Conservation (phyloP, 2,888 invertebrate species). For the Leptothorax acervorum region DNA sequence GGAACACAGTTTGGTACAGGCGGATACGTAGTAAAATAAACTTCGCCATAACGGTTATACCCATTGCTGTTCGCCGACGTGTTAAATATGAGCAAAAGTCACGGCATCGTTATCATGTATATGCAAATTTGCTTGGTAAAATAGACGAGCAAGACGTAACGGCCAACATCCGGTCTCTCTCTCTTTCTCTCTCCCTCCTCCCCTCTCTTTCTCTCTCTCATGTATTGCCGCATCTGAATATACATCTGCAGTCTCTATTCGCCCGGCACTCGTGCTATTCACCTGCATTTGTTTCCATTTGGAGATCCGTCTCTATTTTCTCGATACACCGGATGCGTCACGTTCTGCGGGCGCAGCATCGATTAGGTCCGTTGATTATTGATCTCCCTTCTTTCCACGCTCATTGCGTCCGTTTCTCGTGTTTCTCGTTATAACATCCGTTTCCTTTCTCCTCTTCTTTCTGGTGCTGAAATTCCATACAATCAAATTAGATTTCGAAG, state of each 20-base stretch:
- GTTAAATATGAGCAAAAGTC: conserved; percentile 55
- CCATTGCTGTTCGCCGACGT: conserved; percentile 39
- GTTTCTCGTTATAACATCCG: background rate
- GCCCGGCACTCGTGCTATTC: conserved; percentile 20
- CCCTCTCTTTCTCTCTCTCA: background rate
- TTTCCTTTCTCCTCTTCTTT: background rate
- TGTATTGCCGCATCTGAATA: conserved; percentile 2
- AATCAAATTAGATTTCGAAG: conserved; percentile 18
- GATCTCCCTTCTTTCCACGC: conserved; percentile 7
- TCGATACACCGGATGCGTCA: conserved; percentile 28
- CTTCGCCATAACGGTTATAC: conserved; percentile 35
- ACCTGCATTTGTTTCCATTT: conserved; percentile 29
- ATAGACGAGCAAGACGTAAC: conserved; percentile 47
- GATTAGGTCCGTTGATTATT: conserved; percentile 31
- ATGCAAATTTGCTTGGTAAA: conserved; percentile 38
- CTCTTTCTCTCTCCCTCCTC: background rate
- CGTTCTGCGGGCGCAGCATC: background rate
- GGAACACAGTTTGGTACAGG: conserved; percentile 10
- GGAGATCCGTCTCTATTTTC: conserved; percentile 11
- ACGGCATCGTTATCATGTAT: conserved; percentile 54
- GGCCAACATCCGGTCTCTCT: conserved; percentile 45
- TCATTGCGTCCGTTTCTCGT: background rate
- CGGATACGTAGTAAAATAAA: conserved; percentile 31
- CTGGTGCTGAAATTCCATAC: background rate
- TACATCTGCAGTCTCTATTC: conserved; percentile 1